Conservation (phyloP, 2,113 vertebrate genomes). For the Ginglymostoma cirratum region DNA sequence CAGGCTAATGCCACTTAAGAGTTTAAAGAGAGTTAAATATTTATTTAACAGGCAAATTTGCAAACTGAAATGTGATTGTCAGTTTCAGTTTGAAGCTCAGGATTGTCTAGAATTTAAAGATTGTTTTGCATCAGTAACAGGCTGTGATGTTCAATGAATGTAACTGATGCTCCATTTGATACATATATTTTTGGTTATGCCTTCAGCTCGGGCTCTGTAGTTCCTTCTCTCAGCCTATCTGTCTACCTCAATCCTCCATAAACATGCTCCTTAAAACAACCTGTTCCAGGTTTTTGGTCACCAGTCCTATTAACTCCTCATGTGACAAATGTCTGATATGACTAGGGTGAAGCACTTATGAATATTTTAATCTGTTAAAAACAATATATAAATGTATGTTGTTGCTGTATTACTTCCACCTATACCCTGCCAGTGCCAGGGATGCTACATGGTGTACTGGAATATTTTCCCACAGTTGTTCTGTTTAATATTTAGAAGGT, state of each 20-base stretch:
- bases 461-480: not conserved
- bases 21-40: not conserved
- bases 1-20: not conserved
- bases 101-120: not conserved
- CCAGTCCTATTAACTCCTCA: not conserved
- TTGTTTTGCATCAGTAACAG: not conserved
- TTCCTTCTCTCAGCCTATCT: not conserved
- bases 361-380: not conserved
- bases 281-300: not conserved
- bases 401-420: not conserved
- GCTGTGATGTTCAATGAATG: not conserved
- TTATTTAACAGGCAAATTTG: not conserved
- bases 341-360: not conserved
- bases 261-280: not conserved
- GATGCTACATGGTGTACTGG: not conserved
- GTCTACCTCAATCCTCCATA: not conserved
- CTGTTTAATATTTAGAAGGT: not conserved
- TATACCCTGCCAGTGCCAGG: not conserved
- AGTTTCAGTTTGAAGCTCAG: not conserved
- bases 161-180: not conserved
- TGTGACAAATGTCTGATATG: not conserved
- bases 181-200: not conserved
- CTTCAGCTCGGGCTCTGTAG: too few relatives aligned
- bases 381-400: not conserved
- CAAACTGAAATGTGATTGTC: not conserved